Conservation (phyloP, 2,888 invertebrate genomes). For the Andrena chrysosceles region DNA sequence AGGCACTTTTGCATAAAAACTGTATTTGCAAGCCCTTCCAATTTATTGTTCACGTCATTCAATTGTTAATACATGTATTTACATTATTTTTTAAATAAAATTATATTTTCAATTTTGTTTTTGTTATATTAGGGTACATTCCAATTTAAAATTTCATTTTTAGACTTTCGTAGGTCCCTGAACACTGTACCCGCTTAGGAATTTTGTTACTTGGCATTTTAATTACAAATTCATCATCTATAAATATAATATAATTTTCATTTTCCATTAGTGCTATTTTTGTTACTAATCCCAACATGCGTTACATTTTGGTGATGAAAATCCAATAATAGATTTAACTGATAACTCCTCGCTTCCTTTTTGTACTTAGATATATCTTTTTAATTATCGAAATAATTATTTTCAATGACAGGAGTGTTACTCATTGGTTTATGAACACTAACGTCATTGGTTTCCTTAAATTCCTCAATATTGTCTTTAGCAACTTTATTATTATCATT, state of each 20-base stretch:
- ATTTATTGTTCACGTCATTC: too few relatives aligned
- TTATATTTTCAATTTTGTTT: too few relatives aligned
- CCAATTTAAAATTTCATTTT: too few relatives aligned
- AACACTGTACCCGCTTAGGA: too few relatives aligned
- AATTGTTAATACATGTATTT: too few relatives aligned
- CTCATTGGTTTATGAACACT: constrained; percentile 15
- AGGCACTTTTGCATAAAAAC: too few relatives aligned
- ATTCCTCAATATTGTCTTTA: constrained; percentile 23
- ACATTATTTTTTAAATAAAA: too few relatives aligned
- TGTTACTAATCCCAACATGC: constrained; percentile 81
- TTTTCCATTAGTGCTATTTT: constrained; percentile 75
- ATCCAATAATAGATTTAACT: constrained; percentile 31
- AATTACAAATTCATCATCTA: constrained; percentile 54
- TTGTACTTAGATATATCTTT: constrained; percentile 16
- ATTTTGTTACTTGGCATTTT: constrained; percentile 42
- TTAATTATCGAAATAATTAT: constrained; percentile 34
- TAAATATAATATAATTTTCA: constrained; percentile 38
- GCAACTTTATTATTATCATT: constrained; percentile 22
- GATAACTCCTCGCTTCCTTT: constrained; percentile 43
- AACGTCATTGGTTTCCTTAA: constrained; percentile 24
- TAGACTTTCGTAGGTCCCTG: too few relatives aligned
- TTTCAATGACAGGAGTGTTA: constrained; percentile 26
- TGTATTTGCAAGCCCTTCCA: too few relatives aligned
- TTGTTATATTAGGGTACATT: too few relatives aligned
- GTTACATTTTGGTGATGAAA: constrained; percentile 74